Base-by-base conservation (phyloP, 1,140 invertebrate species). In the Bombus waltoni region DNA sequence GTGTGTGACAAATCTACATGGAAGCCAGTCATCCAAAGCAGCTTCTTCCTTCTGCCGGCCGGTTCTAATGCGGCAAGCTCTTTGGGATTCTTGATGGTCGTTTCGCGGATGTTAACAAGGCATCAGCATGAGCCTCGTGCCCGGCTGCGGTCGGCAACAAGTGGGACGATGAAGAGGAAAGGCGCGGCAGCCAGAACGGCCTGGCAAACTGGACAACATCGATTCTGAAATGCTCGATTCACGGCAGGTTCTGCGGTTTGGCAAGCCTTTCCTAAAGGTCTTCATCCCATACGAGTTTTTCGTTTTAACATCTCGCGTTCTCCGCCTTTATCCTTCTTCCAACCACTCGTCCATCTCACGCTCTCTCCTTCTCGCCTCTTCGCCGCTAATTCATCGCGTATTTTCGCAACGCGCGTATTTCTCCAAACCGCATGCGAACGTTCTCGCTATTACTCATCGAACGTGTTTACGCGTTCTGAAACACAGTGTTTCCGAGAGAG, bases 51-150 rank as follows among this genome's bases (percentile, higher is more conserved):
- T 70, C n/a, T 87, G 65, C 77, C 73, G 72, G 59, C 75, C 76
- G 57, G 85, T 87, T 89, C 73, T 89, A 87, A 90, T 94, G 90
- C 91, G 93, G 94, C 94, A 94, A 93, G 90, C 93, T 94, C 91
- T 94, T 94, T 94, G 89, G 93, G 92, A 94, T 94, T 94, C 93
- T 91, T 93, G 91, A 91, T 86, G 93, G 90, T 95, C 94, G 93
- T 94, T 95, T 94, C 93, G 94, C 93, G 91, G 92, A 94, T 95
- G 94, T 95, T 95, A 95, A 95, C 94, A 94, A 95, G 94, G 91
- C 93, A 93, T 94, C 93, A 93, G 92, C 93, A 93, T 93, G 93
- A 87, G 93, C 92, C 93, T 94, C 93, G 93, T 94, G 93, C 93
- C 91, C 85, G 87, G 91, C 90, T 93, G 92, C 90, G 93, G 92